Evolutionary conservation across 2,888 invertebrate species (phyloP), one percentile per base, ranked within the genome.

Genomic region (Drosophila kanekoi): DNA sequence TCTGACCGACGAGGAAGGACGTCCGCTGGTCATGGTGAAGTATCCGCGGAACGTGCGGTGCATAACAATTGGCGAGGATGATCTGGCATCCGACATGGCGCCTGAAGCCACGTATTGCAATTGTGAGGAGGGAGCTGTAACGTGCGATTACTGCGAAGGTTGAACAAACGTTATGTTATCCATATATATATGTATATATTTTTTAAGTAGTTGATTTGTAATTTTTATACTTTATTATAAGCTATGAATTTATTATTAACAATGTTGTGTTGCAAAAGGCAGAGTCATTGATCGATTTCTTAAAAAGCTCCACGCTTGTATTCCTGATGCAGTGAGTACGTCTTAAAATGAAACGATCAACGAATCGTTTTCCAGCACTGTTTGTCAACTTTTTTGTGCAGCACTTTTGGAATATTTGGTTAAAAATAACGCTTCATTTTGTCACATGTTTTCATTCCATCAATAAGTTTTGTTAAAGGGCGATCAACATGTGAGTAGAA

Each of bases 21-120:
- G 69, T 18, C 87, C 91, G 0, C 47, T 91, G 44, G 83, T 91
- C 5, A 63, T 89, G 45, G 80, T 90, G 43, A 89, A 90, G 57
- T 88, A 90, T 66, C 90, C 91, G 0, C 60, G 79, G 0, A 89
- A 80, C 58, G 90, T 90, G 10, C 79, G 81, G 3, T 90, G 90
- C 32, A 70, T 91, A 13, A 69, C 80, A 0, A 44, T 90, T 5
- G 52, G 57, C 4, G 89, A 91, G 23, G 91, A 89, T 4, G 89
- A 85, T 43, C 40, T 85, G 35, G 87, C 78, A 0, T 87, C 87
- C 4, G 85, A 85, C 10, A 64, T 79, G 16, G 73, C 72, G 0
- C 85, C 82, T 0, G 79, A 86, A 18, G 23, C 23, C 1, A 45
- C 41, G 14, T 84, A 66, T 13, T 85, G 85, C 23, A 60, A 69